Evolutionary conservation across 2,797 vertebrate genomes (phyloP), one percentile per base, ranked within the genome.

Genomic region (Pipistrellus nathusii): DNA sequence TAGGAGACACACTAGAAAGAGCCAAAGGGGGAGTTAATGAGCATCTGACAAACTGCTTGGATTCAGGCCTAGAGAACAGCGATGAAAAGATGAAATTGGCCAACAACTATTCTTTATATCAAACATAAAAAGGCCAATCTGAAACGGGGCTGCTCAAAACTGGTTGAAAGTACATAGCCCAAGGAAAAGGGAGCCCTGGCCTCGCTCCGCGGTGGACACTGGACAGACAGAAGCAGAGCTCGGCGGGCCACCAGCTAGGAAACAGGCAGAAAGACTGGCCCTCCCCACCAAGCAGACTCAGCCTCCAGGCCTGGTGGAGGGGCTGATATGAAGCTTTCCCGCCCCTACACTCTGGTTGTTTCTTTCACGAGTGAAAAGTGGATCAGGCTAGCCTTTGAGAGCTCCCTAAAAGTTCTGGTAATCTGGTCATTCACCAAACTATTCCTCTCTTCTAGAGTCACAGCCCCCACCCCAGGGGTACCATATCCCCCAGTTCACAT

Each of bases 11-110:
- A 99, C 98, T 99, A 98, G 98, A 97, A 98, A 98, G 98, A 98
- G 98, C 98, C 98, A 98, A 99, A 99, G 98, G 98, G 98, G 98
- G 98, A 99, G 99, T 99, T 99, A 99, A 99, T 99, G 99, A 99
- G 99, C 98, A 99, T 98, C 98, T 99, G 99, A 98, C 98, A 98
- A 98, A 98, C 98, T 98, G 98, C 98, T 98, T 99, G 98, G 99
- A 99, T 99, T 98, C 98, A 97, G 98, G 99, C 98, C 98, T 99
- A 98, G 98, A 99, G 98, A 99, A 99, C 98, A 98, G 98, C 97
- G 98, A 97, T 98, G 98, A 99, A 99, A 99, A 98, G 98, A 99
- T 97, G 98, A 98, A 99, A 98, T 97, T 97, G 98, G 98, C 98
- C 98, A 98, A 98, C 98, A 98, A 98, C 98, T 98, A 98, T 98